A percentile compares a stretch with the other conserved stretches of the same genome.
phyloP scores from a whole-genome alignment of 1,140 invertebrate species.

The Hyphantria cunea region DNA sequence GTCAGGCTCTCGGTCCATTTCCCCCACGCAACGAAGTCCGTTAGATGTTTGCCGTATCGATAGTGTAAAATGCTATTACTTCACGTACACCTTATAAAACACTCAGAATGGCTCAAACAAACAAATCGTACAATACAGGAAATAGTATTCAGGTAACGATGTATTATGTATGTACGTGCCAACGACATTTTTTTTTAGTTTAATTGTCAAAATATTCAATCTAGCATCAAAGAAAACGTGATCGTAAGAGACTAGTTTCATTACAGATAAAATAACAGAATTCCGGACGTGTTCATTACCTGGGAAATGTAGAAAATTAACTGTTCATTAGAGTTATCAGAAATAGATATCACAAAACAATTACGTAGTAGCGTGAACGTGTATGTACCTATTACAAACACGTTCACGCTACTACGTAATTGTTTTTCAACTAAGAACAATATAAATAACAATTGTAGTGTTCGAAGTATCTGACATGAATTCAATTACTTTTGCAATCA shows the following conservation, averaged over 20 bases:
- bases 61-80: conserved; percentile 44
- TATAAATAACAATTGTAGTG: no score
- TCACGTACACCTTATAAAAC: conserved; percentile 14
- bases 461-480: no score
- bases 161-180: background rate
- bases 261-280: conserved; percentile 1
- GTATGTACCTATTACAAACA: conserved; percentile 20
- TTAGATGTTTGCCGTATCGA: conserved; percentile 75
- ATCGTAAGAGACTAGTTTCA: background rate
- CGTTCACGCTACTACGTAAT: conserved; percentile 20
- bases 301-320: conserved; percentile 15
- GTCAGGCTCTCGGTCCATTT: conserved; percentile 73
- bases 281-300: conserved; percentile 9
- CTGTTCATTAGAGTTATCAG: conserved; percentile 17
- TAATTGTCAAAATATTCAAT: background rate
- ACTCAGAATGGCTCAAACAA: background rate
- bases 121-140: background rate
- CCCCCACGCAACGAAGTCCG: conserved; percentile 77
- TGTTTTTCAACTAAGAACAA: no score
- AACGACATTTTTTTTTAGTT: background rate
- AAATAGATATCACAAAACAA: conserved; percentile 22
- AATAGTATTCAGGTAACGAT: conserved; percentile 1
- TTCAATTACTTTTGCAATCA: no score
- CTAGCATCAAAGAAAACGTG: background rate
- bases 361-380: conserved; percentile 20